Evolutionary conservation across 2,797 vertebrate genomes (phyloP), one percentile per base, ranked within the genome.

Genomic region (Ciconia nigra): DNA sequence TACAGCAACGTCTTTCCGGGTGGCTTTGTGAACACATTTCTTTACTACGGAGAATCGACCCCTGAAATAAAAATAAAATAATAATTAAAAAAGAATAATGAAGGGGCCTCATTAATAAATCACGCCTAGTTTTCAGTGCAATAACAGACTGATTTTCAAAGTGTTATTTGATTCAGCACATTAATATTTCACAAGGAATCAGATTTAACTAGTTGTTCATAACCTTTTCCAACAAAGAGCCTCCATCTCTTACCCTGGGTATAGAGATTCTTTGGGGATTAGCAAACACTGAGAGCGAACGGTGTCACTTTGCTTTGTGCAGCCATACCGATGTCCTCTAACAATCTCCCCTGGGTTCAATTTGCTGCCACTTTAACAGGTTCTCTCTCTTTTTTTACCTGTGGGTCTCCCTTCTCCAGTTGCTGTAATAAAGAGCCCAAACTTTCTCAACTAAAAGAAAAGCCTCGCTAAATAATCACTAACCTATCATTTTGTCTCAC

Each of bases 31-130:
- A 74, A 99, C 97, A 80, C 99, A 99, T 96, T 99, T 99, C 96
- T 98, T 99, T 65, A 99, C 99, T 49, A 99, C 99, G 52, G 99
- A 99, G 97, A 99, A 99, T 37, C 99, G 98, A 22, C 99, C 99
- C 95, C 99, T 99, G 92, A 37, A 95, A 90, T 51, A 33, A 71
- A 29, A 84, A 91, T 33, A 39, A 44, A 21, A 55, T 55, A 22
- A 41, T 3, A 52, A 7, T 9, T 16, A 46, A 46, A 20, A 9
- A 46, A 74, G 46, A 83, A 79, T 77, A 96, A 93, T 35, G 63
- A 84, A 93, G 55, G 62, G 41, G 33, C 44, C 25, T 61, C 51
- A 67, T 90, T 47, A 88, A 79, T 96, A 82, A 94, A 85, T 65
- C 58, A 92, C 26, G 9, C 11, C 26, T 63, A 21, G 29, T 87